Evolutionary conservation across 2,888 invertebrate species (phyloP), one percentile per base, ranked within the genome.

Genomic region (Cephus sareptanus): DNA sequence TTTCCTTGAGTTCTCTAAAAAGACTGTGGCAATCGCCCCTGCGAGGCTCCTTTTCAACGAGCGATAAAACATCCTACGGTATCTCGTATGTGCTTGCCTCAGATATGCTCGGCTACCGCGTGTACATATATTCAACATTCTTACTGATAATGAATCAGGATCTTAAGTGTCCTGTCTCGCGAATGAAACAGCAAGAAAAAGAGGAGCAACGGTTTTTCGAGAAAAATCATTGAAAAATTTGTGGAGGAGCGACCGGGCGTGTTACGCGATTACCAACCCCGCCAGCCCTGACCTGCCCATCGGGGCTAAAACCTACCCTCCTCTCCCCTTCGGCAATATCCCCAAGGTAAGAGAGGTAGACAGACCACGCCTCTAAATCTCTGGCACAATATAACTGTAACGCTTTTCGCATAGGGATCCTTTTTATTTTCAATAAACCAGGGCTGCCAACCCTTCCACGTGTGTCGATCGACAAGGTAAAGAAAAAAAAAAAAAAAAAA

Each of bases 291-390:
- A 71, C 31, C 71, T 71, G 71, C 71, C 71, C 15, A 71, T 34
- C 71, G 71, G 71, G 31, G 34, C 13, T 71, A 33, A 31, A 30
- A 33, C 71, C 71, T 34, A 71, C 9, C 15, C 71, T 11, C 31
- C 15, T n/a, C 34, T 71, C 71, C 30, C 31, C 23, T 11, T 0
- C 11, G 31, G 31, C 71, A 23, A 33, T 71, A 33, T 15, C 71
- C 71, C 71, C 3, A 31, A 33, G 71, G 31, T 56, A 31, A 71
- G 34, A 69, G 34, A 74, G 35, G 37, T 3, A 74, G 74, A 23
- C 34, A 75, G 75, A 77, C 75, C 77, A 77, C 77, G 77, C 77
- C 75, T 77, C 77, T 40, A 70, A 77, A 75, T 77, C 77, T 75
- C 75, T 71, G 74, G 34, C 69, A 70, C 75, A 75, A 75, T 75